Conservation (phyloP, 2,113 vertebrate species). For the Chamaea fasciata region DNA sequence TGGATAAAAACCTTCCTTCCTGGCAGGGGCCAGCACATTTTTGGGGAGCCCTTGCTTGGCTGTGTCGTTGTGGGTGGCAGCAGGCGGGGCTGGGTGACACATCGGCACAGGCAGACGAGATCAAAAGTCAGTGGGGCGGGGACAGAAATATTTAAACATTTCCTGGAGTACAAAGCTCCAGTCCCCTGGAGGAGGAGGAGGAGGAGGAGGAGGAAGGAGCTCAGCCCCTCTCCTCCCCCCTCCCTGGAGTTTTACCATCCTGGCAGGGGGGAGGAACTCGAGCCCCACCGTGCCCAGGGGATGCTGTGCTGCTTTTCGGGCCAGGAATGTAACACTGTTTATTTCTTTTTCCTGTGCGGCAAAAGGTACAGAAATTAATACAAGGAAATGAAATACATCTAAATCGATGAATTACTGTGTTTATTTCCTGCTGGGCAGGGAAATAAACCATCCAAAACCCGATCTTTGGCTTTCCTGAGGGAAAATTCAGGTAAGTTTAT, state of each 20-base stretch:
- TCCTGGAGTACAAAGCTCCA: fast-evolving
- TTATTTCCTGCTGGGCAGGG: not conserved
- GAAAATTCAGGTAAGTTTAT: not conserved
- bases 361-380: not conserved
- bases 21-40: fast-evolving
- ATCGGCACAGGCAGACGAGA: fast-evolving
- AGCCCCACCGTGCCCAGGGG: not conserved
- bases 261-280: fast-evolving
- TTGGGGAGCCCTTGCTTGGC: fast-evolving
- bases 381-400: not conserved
- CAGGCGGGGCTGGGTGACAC: not conserved
- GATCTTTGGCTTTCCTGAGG: not conserved
- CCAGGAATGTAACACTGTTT: not conserved
- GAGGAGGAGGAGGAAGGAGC: not conserved
- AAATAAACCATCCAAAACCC: not conserved
- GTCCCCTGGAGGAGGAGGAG: no score
- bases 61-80: fast-evolving
- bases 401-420: not conserved
- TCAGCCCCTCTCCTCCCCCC: not conserved
- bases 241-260: not conserved
- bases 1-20: not conserved
- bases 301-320: not conserved
- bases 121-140: not conserved
- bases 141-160: fast-evolving
- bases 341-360: fast-evolving